Base-by-base conservation (phyloP, 2,113 vertebrate genomes). In the Chlamydotis undulata region DNA sequence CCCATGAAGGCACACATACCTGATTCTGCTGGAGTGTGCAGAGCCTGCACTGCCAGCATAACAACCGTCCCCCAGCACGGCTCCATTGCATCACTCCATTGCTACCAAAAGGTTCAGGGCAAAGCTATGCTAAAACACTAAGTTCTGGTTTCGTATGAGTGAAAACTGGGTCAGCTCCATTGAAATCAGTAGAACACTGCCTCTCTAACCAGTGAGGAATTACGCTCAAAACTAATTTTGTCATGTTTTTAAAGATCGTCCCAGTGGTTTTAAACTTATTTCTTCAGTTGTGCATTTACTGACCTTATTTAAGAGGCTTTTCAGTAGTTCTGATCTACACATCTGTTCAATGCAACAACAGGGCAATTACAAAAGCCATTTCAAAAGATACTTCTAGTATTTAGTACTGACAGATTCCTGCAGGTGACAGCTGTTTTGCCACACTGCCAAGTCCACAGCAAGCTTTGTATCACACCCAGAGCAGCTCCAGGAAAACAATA, bases 361-460 rank as follows among this genome's bases (percentile, higher is more conserved):
- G 33, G 45, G 60, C 47, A 91, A 89, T 97, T 84, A 87, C 64
- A 93, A 85, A 93, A 60, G 67, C 65, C 57, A 70, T 89, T 94
- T 80, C 69, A 69, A 64, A 71, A 78, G 39, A 89, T 19, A 52
- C 49, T 75, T 65, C 35, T 28, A 43, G 60, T 71, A 26, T 52
- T 90, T 59, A 80, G 75, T 69, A 31, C 56, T 59, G 89, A 64
- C 37, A 82, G 60, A 67, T 65, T 57, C 74, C 43, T 33, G 74
- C 92, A 97, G 96, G 94, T 96, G 96, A 63, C 97, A 95, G 85
- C 95, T 97, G 96, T 57, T 94, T 63, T 89, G 69, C 86, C 68
- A 78, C 39, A 1, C 45, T 85, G 90, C 93, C 93, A 89, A 76
- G 63, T 3, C 31, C 50, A 33, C 81, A 71, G 70, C 52, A 61